Evolutionary conservation across 2,888 invertebrate species (phyloP).

Genomic region (Chorisops tibialis): DNA sequence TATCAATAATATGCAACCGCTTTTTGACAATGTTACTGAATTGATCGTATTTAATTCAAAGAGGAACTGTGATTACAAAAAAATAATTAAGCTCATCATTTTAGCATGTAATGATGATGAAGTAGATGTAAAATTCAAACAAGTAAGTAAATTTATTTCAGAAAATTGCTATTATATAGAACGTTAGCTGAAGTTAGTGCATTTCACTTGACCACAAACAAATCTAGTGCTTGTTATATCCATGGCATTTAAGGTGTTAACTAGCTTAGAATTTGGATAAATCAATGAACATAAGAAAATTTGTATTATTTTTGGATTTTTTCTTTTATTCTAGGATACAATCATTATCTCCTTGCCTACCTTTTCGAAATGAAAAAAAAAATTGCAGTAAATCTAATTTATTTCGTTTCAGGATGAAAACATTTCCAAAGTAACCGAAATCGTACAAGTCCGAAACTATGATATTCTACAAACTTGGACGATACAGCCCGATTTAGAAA

Average conservation of each 20-base stretch:
- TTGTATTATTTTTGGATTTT: too few species aligned
- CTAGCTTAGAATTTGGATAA: too few species aligned
- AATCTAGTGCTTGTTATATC: too few species aligned
- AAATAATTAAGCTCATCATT: constrained; percentile 45
- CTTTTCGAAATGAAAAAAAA: too few species aligned
- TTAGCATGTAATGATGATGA: constrained; percentile 43
- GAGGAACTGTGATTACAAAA: constrained; percentile 46
- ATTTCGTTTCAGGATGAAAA: constrained; percentile 36
- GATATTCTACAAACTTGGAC: constrained; percentile 48
- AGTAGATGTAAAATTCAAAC: constrained; percentile 44
- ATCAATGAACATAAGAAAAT: too few species aligned
- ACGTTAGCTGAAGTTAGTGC: too few species aligned
- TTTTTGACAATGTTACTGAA: constrained; percentile 33
- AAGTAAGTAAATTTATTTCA: too few species aligned
- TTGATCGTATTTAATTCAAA: constrained; percentile 47
- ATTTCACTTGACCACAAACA: background rate
- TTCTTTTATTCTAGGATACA: too few species aligned
- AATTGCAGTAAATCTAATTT: too few species aligned
- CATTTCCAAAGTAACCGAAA: constrained; percentile 35
- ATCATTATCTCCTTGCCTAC: too few species aligned
- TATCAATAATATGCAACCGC: constrained; percentile 20
- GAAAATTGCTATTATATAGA: too few species aligned
- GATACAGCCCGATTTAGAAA: constrained; percentile 43
- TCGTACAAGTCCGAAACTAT: constrained; percentile 43
- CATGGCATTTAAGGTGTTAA: too few species aligned